A percentile compares a stretch with the other conserved stretches of the same genome.
Conservation (phyloP, 2,888 invertebrate genomes). For the Holacanthella duospinosa region DNA sequence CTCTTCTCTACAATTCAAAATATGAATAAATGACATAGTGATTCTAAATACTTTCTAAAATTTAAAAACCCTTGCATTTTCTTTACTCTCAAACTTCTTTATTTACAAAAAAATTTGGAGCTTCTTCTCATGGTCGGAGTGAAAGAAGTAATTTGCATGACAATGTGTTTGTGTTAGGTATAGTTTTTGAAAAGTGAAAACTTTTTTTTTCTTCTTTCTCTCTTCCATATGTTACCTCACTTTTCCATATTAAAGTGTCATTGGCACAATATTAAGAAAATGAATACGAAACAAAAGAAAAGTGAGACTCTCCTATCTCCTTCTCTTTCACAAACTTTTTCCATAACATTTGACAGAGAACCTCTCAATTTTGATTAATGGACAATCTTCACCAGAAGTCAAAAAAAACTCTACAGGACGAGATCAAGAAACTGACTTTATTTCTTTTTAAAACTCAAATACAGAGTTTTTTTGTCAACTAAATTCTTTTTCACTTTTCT, state of each 20-base stretch:
- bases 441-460: constrained; percentile 25
- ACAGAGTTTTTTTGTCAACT: constrained; percentile 2
- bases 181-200: background rate
- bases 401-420: background rate
- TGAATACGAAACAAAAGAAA: background rate
- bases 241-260: constrained; percentile 3
- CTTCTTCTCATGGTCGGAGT: background rate
- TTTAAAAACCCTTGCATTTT: too few species aligned
- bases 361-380: constrained; percentile 29
- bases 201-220: background rate
- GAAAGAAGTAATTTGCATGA: constrained; percentile 2
- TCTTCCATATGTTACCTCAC: background rate
- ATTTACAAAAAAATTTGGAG: too few species aligned
- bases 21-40: too few species aligned
- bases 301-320: background rate
- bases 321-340: background rate
- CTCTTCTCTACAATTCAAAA: too few species aligned
- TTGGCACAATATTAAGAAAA: constrained; percentile 3
- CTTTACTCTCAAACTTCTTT: too few species aligned
- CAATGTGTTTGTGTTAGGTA: constrained; percentile 4
- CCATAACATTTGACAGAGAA: background rate
- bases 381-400: constrained; percentile 10
- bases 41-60: too few species aligned
- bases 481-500: background rate
- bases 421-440: constrained; percentile 12